These are phyloP conservation scores for Lasioglossum villosulum DNA, from an alignment of 2,888 invertebrate species.

Conservation along the genomic window DNA sequence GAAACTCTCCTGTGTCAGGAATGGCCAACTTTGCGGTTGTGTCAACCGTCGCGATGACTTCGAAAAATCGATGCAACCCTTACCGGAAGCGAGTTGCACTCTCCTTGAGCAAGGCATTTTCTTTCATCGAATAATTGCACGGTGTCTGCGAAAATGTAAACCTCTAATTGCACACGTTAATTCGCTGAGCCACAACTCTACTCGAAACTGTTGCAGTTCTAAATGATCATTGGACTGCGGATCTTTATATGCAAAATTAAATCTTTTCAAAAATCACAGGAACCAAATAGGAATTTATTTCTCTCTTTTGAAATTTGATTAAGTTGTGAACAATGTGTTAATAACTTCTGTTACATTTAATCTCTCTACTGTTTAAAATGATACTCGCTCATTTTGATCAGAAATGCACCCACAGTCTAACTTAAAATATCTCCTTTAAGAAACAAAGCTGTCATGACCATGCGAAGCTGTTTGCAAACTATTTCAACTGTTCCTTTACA, in stretches of 20 bases:
- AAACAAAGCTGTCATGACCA: too few species aligned
- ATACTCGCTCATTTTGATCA: neutral
- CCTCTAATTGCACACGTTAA: neutral
- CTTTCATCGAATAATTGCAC: slow-evolving; percentile 31
- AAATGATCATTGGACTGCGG: neutral
- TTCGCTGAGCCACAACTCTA: neutral
- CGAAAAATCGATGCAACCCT: slow-evolving; percentile 64
- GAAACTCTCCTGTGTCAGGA: slow-evolving; percentile 52
- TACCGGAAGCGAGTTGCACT: slow-evolving; percentile 17
- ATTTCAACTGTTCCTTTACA: too few species aligned
- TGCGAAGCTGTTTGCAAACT: too few species aligned
- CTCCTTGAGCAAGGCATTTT: slow-evolving; percentile 15
- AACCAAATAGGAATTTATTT: neutral
- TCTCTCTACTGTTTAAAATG: neutral
- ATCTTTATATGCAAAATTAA: neutral
- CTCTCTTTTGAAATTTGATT: neutral
- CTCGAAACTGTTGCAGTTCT: neutral
- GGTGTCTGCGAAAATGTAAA: neutral
- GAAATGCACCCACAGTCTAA: neutral
- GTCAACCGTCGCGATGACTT: slow-evolving; percentile 62
- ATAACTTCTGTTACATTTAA: neutral
- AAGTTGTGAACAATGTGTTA: neutral
- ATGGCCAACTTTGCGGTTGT: slow-evolving; percentile 67
- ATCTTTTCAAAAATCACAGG: neutral
- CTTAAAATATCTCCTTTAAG: too few species aligned